Percentiles rank a stretch among this genome's conserved stretches.
Conservation (phyloP, 2,888 invertebrate species). For the Heteromyza rotundicornis region DNA sequence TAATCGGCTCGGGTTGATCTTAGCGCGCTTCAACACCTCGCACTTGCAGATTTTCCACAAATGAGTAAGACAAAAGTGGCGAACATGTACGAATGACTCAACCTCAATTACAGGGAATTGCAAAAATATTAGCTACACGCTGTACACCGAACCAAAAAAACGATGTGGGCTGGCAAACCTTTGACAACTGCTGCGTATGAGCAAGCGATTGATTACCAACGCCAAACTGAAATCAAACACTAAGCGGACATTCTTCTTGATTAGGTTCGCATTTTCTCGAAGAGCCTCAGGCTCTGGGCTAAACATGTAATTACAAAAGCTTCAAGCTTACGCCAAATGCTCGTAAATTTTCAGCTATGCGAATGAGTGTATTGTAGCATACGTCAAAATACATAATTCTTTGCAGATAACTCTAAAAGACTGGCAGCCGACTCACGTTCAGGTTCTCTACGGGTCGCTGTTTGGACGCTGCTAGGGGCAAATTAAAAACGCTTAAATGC, state of each 20-base stretch:
- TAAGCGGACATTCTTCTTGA: no score
- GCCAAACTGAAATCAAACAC: no score
- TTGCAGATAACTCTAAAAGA: neutral
- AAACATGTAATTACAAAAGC: constrained; percentile 3
- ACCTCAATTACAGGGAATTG: neutral
- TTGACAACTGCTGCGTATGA: no score
- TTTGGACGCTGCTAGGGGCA: no score
- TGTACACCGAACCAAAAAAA: no score
- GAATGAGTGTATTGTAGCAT: neutral
- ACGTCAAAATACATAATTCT: neutral
- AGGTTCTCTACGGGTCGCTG: neutral
- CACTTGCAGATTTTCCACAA: no score
- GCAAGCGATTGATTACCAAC: no score
- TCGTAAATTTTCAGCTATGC: neutral
- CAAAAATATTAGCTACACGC: neutral
- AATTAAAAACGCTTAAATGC: neutral
- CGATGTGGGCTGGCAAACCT: neutral
- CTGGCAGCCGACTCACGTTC: neutral
- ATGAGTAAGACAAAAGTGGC: neutral
- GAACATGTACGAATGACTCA: neutral
- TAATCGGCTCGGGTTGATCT: no score
- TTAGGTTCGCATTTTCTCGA: no score
- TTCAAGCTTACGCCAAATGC: neutral
- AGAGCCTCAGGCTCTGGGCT: constrained; percentile 1
- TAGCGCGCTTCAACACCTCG: no score